phyloP scores from a whole-genome alignment of 2,113 vertebrate species.

The Grantiella picta region DNA sequence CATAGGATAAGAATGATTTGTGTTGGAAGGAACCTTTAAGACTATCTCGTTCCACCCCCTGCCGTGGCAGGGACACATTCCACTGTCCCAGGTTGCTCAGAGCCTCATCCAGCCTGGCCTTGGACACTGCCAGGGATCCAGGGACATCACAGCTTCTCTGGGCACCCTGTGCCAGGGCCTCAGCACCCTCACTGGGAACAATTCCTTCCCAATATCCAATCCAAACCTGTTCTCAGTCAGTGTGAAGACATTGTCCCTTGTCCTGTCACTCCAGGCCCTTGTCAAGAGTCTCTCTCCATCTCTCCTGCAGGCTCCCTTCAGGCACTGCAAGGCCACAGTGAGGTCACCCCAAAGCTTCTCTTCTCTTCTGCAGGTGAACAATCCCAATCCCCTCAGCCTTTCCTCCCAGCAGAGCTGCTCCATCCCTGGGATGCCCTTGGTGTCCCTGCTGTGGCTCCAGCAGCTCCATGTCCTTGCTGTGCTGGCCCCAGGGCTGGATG shows the following conservation, averaged over 20 bases:
- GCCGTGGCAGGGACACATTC: background rate
- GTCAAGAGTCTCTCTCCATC: background rate
- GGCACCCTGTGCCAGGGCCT: background rate
- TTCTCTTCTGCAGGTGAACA: background rate
- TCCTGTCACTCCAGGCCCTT: background rate
- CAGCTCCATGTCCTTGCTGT: background rate
- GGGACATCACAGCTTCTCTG: background rate
- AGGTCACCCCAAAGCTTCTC: background rate
- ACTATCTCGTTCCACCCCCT: rapidly evolving
- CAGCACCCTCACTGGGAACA: rapidly evolving
- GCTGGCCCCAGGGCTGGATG: background rate
- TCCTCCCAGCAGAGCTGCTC: background rate
- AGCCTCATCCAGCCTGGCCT: background rate
- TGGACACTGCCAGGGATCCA: background rate
- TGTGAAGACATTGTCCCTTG: background rate
- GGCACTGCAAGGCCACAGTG: background rate
- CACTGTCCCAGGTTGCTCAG: rapidly evolving
- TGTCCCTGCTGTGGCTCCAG: background rate
- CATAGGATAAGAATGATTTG: background rate
- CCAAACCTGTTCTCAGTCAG: background rate
- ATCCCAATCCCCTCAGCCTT: background rate
- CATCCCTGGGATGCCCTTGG: background rate
- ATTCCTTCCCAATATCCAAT: background rate
- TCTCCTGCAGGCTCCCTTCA: background rate
- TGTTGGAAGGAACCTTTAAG: background rate